Percentiles rank a stretch among this genome's conserved stretches.
phyloP scores from a whole-genome alignment of 2,888 invertebrate genomes.

The Dryococelus australis region DNA sequence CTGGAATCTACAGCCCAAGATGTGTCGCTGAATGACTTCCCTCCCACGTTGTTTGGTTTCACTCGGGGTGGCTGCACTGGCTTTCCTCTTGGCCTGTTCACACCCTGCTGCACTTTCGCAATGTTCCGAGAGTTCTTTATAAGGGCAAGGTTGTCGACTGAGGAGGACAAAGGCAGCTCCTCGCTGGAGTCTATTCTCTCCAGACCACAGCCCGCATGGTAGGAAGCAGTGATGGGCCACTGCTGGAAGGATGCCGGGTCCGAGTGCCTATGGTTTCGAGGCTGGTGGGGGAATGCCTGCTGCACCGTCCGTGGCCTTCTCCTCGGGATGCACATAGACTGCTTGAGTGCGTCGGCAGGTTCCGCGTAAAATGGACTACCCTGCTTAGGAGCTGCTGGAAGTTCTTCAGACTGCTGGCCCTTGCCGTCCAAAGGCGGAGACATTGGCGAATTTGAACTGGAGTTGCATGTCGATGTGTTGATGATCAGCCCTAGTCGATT shows the following conservation, averaged over 20 bases:
- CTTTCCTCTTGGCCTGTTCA: constrained; percentile 66
- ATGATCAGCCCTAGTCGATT: constrained; percentile 48
- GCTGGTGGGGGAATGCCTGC: constrained; percentile 36
- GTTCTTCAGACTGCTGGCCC: constrained; percentile 49
- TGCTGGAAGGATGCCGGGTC: constrained; percentile 59
- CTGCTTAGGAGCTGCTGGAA: constrained; percentile 62
- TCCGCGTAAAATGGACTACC: constrained; percentile 90
- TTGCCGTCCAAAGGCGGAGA: constrained; percentile 44
- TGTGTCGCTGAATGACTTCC: constrained; percentile 57
- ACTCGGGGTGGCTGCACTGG: constrained; percentile 77
- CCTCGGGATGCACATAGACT: constrained; percentile 53
- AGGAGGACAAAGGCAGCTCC: constrained; percentile 63
- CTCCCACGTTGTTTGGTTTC: constrained; percentile 49
- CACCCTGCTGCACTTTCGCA: constrained; percentile 39
- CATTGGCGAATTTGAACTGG: constrained; percentile 45
- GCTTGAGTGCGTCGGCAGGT: constrained; percentile 83
- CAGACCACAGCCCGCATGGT: constrained; percentile 52
- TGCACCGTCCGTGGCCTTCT: constrained; percentile 53
- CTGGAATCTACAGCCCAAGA: constrained; percentile 89
- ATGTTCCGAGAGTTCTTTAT: constrained; percentile 52
- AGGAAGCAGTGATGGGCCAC: constrained; percentile 50
- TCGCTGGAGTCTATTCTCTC: constrained; percentile 59
- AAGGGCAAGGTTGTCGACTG: constrained; percentile 71
- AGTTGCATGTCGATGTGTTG: constrained; percentile 44
- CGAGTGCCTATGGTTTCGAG: constrained; percentile 58